These are phyloP conservation scores for Anagrus nilaparvatae DNA, from an alignment of 1,140 invertebrate genomes.

Conservation along the genomic window DNA sequence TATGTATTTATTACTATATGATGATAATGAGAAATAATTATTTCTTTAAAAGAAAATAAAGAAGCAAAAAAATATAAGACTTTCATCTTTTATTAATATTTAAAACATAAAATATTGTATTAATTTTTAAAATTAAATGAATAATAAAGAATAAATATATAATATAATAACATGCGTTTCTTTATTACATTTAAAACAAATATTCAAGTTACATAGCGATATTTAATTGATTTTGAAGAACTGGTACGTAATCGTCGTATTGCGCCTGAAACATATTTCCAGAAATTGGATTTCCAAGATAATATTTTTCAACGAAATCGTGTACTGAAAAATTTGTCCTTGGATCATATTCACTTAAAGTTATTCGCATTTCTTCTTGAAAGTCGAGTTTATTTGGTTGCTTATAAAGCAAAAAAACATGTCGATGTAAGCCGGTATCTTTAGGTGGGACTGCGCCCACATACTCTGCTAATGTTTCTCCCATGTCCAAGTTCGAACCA, in stretches of 20 bases:
- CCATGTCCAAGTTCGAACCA: conserved; percentile 39
- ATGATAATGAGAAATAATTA: too few species aligned
- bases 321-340: conserved; percentile 27
- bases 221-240: conserved; percentile 27
- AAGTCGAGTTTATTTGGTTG: conserved; percentile 43
- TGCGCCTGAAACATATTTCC: conserved; percentile 34
- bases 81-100: too few species aligned
- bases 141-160: too few species aligned
- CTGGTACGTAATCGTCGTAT: conserved; percentile 42
- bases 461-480: conserved; percentile 47
- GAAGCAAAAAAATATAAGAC: too few species aligned
- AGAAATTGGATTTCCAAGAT: conserved; percentile 28
- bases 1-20: too few species aligned
- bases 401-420: conserved; percentile 55
- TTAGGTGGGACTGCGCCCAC: conserved; percentile 38
- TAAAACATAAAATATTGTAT: too few species aligned
- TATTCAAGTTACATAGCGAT: too few species aligned
- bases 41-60: too few species aligned
- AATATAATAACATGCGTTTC: too few species aligned
- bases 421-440: conserved; percentile 50
- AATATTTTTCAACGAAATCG: conserved; percentile 31
- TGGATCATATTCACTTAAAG: too few species aligned
- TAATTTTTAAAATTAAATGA: too few species aligned
- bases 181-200: too few species aligned
- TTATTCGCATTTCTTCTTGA: conserved; percentile 38